Evolutionary conservation across 2,888 invertebrate genomes (phyloP).

Genomic region (Micoletzkya japonica): DNA sequence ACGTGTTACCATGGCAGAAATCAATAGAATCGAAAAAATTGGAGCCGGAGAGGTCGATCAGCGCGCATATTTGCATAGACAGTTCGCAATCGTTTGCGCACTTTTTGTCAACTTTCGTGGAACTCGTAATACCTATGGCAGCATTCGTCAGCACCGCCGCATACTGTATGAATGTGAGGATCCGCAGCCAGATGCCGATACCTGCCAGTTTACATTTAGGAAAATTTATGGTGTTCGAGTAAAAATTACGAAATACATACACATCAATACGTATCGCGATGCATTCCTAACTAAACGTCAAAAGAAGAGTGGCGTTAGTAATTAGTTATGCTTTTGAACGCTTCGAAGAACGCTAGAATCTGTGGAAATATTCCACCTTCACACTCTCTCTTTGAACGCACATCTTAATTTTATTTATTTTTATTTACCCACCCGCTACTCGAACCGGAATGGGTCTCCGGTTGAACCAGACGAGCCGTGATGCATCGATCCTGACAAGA

Average conservation of each 20-base stretch:
- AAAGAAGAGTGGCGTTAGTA: no score
- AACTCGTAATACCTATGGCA: slow-evolving; percentile 65
- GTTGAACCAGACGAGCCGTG: slow-evolving; percentile 64
- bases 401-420: not conserved
- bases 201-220: no score
- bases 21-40: no score
- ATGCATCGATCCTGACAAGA: slow-evolving; percentile 47
- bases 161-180: slow-evolving; percentile 66
- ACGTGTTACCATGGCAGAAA: no score
- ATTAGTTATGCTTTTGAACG: no score
- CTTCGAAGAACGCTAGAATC: no score
- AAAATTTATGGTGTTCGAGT: no score
- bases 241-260: no score
- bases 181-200: slow-evolving; percentile 67
- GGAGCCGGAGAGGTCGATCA: no score
- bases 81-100: not conserved
- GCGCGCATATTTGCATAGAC: no score
- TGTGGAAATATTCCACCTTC: not conserved
- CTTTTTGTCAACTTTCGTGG: not conserved
- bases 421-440: slow-evolving; percentile 38
- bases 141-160: slow-evolving; percentile 67
- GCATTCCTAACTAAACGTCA: no score
- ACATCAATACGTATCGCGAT: no score
- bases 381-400: not conserved
- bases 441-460: slow-evolving; percentile 64